phyloP scores from a whole-genome alignment of 2,888 invertebrate genomes.

The Hirtodrosophila trivittata region DNA sequence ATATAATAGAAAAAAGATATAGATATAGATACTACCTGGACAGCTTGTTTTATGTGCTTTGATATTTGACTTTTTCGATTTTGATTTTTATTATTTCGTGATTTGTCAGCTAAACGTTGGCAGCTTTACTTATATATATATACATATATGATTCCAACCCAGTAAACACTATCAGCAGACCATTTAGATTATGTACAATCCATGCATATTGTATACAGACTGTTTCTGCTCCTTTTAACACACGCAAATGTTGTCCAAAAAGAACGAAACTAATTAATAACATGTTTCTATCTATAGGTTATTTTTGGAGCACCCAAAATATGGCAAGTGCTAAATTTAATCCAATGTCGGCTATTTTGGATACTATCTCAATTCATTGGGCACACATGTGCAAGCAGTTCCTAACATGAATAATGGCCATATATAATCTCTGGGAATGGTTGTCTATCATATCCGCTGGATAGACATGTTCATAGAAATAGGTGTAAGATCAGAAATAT shows the following conservation, averaged over 20 bases:
- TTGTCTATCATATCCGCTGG: neutral
- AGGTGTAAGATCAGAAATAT: too few relatives aligned
- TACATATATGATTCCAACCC: neutral
- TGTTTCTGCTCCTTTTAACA: slow-evolving; percentile 18
- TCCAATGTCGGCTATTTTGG: slow-evolving; percentile 74
- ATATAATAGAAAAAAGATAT: neutral
- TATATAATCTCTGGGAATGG: neutral
- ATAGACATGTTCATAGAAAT: too few relatives aligned
- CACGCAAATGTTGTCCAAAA: slow-evolving; percentile 67
- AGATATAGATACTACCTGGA: slow-evolving; percentile 28
- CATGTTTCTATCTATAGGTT: slow-evolving; percentile 38
- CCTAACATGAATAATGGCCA: neutral
- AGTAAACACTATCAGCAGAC: slow-evolving; percentile 36
- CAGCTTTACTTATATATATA: slow-evolving; percentile 19
- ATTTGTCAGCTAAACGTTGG: slow-evolving; percentile 43
- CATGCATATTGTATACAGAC: slow-evolving; percentile 9
- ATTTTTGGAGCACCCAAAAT: slow-evolving; percentile 56
- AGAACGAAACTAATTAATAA: slow-evolving; percentile 60
- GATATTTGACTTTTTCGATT: slow-evolving; percentile 9
- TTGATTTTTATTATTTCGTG: too few relatives aligned
- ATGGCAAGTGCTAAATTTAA: slow-evolving; percentile 52
- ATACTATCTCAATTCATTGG: neutral
- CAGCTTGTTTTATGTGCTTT: slow-evolving; percentile 19
- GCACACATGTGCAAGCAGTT: slow-evolving; percentile 28
- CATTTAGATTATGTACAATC: slow-evolving; percentile 29